Percentiles rank a stretch among this genome's conserved stretches.
These are phyloP conservation scores for Leucoraja ocellata DNA, from an alignment of 2,797 vertebrate genomes.

Conservation along the genomic window DNA sequence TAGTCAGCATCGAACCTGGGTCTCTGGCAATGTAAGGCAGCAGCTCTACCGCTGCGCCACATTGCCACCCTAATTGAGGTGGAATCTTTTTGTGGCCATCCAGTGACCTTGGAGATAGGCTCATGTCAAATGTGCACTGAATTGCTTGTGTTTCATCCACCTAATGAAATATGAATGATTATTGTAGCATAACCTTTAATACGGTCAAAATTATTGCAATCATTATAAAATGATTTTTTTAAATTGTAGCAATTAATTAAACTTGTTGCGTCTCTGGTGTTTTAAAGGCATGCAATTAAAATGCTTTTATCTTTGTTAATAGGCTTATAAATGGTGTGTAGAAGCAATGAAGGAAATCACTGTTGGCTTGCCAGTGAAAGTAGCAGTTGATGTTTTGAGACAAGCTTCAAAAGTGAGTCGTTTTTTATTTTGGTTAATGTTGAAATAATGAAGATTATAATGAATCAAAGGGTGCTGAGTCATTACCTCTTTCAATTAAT, in stretches of 20 bases:
- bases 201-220: not conserved
- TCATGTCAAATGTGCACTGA: not conserved
- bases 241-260: not conserved
- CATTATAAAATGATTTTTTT: not conserved
- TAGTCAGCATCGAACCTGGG: no score
- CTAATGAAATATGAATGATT: not conserved
- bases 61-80: no score
- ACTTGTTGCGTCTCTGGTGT: not conserved
- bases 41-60: no score
- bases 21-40: no score
- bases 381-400: slow-evolving; percentile 91
- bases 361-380: slow-evolving; percentile 86
- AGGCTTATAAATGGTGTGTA: slow-evolving; percentile 99
- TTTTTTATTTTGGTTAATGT: not conserved
- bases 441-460: not conserved
- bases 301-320: slow-evolving; percentile 38
- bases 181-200: not conserved
- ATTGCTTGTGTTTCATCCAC: not conserved
- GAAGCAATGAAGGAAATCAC: slow-evolving; percentile 97
- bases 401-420: slow-evolving; percentile 89
- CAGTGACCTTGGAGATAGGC: not conserved
- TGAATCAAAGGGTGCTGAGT: not conserved
- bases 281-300: not conserved
- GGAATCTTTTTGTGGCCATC: not conserved
- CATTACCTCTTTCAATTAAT: not conserved